Evolutionary conservation across 53 echinoderm and acorn worm genomes (phyloP).

Genomic region (Holothuria leucospilota): DNA sequence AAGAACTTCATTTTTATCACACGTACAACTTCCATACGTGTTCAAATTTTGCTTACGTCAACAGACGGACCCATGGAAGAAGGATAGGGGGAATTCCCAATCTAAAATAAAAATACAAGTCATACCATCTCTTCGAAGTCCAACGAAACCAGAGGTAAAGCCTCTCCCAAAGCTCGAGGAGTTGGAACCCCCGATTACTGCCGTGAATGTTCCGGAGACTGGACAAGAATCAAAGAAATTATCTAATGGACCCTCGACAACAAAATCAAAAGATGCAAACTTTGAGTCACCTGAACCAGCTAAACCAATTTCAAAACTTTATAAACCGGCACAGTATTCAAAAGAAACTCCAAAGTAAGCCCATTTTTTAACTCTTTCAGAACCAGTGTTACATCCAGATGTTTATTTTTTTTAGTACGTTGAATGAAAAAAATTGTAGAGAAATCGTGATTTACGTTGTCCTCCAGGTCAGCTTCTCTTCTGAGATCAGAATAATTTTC

Average conservation of each 20-base stretch:
- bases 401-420: no score
- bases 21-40: no score
- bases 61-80: constrained; percentile 9
- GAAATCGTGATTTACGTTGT: no score
- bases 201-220: not conserved
- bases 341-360: constrained; percentile 24
- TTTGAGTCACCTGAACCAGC: not conserved
- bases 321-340: not conserved
- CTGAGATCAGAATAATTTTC: no score
- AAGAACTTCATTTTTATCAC: no score
- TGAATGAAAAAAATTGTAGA: no score
- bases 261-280: not conserved
- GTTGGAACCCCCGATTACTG: not conserved
- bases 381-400: no score
- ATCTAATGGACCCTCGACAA: not conserved
- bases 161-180: constrained; percentile 7
- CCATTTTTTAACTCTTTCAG: no score
- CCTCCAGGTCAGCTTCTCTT: no score
- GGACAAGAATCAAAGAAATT: not conserved
- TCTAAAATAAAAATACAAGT: not conserved
- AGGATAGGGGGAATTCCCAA: not conserved
- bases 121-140: not conserved
- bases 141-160: not conserved
- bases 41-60: not conserved
- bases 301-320: constrained; percentile 1